Evolutionary conservation across 2,113 vertebrate species (phyloP).

Genomic region (Xyrauchen texanus): DNA sequence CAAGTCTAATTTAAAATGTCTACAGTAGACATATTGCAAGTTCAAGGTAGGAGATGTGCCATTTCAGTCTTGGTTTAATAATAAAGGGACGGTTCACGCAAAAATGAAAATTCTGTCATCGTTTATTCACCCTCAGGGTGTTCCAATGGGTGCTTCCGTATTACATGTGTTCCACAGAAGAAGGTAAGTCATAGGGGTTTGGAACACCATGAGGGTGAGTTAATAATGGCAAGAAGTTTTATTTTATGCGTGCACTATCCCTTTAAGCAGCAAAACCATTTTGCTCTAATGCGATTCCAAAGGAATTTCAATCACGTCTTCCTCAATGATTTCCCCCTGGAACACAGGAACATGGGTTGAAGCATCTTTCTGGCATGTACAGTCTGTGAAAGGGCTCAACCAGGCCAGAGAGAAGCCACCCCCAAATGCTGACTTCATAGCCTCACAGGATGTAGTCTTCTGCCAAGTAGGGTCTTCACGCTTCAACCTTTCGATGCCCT

Average conservation of each 20-base stretch:
- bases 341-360: slow-evolving; percentile 44
- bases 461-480: slow-evolving; percentile 83
- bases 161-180: too few relatives aligned
- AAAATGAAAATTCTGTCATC: too few relatives aligned
- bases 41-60: not conserved
- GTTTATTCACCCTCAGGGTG: too few relatives aligned
- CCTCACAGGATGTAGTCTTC: slow-evolving; percentile 77
- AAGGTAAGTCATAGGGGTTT: too few relatives aligned
- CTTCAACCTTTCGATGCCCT: slow-evolving; percentile 94
- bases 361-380: slow-evolving; percentile 62
- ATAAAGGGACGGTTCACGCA: too few relatives aligned
- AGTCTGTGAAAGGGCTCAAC: slow-evolving; percentile 84
- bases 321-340: slow-evolving; percentile 75
- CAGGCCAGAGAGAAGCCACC: slow-evolving; percentile 82
- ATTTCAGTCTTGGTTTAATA: not conserved
- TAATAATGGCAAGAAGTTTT: too few relatives aligned
- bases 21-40: not conserved
- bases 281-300: slow-evolving; percentile 53
- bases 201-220: too few relatives aligned
- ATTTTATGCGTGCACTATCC: not conserved
- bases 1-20: not conserved
- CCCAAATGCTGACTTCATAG: slow-evolving; percentile 81
- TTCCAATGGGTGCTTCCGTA: too few relatives aligned
- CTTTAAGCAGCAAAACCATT: slow-evolving; percentile 20
- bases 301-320: slow-evolving; percentile 76